Evolutionary conservation across 2,888 invertebrate species (phyloP).

Genomic region (Anoncus sp.): DNA sequence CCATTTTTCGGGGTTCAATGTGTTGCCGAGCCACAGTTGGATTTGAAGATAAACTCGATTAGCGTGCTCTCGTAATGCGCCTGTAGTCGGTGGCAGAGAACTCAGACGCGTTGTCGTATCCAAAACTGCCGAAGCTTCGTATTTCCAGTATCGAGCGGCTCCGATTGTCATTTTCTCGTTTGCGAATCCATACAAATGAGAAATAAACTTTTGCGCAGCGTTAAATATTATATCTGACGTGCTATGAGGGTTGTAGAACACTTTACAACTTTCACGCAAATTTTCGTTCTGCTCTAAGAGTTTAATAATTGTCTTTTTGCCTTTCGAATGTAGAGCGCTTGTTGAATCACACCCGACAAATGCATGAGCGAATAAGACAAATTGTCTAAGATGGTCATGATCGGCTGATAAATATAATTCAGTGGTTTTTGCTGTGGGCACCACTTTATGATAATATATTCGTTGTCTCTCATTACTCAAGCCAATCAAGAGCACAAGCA

Average conservation of each 20-base stretch:
- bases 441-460: neutral
- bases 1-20: slow-evolving; percentile 61
- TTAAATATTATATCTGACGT: slow-evolving; percentile 11
- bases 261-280: neutral
- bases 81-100: slow-evolving; percentile 42
- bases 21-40: slow-evolving; percentile 65
- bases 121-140: neutral
- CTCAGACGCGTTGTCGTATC: slow-evolving; percentile 13
- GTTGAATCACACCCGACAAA: slow-evolving; percentile 53
- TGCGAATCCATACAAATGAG: slow-evolving; percentile 5
- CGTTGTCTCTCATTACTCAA: slow-evolving; percentile 2
- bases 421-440: neutral
- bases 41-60: slow-evolving; percentile 61
- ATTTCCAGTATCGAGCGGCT: slow-evolving; percentile 6
- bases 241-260: slow-evolving; percentile 27
- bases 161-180: neutral
- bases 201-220: slow-evolving; percentile 13
- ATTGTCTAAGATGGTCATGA: slow-evolving; percentile 34
- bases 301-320: slow-evolving; percentile 38
- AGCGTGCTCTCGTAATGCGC: slow-evolving; percentile 32
- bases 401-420: slow-evolving; percentile 31
- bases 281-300: slow-evolving; percentile 18
- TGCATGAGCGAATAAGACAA: slow-evolving; percentile 48
- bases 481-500: slow-evolving; percentile 53
- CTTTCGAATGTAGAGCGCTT: slow-evolving; percentile 47